Percentiles rank a stretch among this genome's conserved stretches.
Evolutionary conservation across 2,113 vertebrate species (phyloP).

Genomic region (Sorex araneus): DNA sequence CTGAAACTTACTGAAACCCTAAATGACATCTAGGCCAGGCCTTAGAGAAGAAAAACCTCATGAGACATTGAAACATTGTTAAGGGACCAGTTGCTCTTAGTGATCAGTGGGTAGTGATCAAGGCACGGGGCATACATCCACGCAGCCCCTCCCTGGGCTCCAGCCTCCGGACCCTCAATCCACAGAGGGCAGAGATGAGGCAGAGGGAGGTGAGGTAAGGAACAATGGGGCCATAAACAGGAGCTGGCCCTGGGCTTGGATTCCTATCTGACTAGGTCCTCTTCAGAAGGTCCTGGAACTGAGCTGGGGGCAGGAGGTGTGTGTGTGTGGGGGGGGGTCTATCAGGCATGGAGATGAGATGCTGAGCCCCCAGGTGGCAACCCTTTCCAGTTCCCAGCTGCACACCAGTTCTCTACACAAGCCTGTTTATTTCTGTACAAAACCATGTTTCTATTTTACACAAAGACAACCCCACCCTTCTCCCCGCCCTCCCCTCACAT

Average conservation of each 20-base stretch:
- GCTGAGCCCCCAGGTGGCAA: not conserved
- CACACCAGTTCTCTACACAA: conserved; percentile 85
- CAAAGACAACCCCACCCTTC: conserved; percentile 65
- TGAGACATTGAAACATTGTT: not conserved
- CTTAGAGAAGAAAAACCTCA: not conserved
- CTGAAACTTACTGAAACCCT: not conserved
- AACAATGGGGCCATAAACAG: not conserved
- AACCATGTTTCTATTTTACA: conserved; percentile 88
- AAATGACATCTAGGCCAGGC: not conserved
- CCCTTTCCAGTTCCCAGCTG: not conserved
- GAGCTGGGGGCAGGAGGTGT: not conserved
- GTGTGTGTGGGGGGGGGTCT: not conserved
- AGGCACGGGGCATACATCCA: not conserved
- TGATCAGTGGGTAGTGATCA: not conserved
- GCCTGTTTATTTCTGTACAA: conserved; percentile 91
- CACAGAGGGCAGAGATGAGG: not conserved
- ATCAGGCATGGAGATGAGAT: not conserved
- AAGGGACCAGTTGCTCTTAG: not conserved
- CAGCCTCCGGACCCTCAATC: not conserved
- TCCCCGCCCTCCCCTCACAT: not conserved
- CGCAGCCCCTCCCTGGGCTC: not conserved
- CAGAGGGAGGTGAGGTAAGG: not conserved
- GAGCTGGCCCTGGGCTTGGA: conserved; percentile 4
- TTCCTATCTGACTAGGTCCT: not conserved
- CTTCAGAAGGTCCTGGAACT: conserved; percentile 9